A percentile compares a stretch with the other conserved stretches of the same genome.
Evolutionary conservation across 2,113 vertebrate species (phyloP).

Genomic region (Tinamus guttatus): DNA sequence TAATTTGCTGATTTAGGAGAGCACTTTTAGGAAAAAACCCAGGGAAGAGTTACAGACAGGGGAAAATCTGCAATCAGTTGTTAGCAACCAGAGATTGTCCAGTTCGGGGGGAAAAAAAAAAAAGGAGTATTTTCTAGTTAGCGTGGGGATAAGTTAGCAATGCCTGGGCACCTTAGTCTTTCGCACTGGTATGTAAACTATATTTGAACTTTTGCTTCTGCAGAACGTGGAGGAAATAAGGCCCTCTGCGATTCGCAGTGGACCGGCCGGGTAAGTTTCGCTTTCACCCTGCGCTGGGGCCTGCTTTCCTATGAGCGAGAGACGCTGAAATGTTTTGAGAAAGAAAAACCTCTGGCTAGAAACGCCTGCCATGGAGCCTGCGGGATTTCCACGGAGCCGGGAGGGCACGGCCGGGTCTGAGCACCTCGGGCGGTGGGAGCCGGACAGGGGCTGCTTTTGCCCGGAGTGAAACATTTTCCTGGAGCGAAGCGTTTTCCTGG

Average conservation of each 20-base stretch:
- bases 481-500: background rate
- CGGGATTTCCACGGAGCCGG: background rate
- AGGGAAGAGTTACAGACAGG: background rate
- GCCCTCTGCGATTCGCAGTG: background rate
- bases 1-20: background rate
- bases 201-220: conserved; percentile 62
- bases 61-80: background rate
- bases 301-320: background rate
- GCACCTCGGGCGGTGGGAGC: background rate
- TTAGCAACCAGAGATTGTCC: background rate
- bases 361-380: background rate
- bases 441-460: background rate
- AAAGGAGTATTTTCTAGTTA: background rate
- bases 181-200: conserved; percentile 50
- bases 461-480: background rate
- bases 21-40: background rate
- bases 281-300: conserved; percentile 23
- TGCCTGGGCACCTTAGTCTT: conserved; percentile 24
- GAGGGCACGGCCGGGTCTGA: background rate
- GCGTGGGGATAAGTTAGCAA: background rate
- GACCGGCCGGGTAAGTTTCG: conserved; percentile 37
- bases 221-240: conserved; percentile 5
- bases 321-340: background rate
- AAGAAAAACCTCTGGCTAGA: background rate
- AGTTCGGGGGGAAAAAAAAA: background rate